These are phyloP conservation scores for Cybosia mesomella DNA, from an alignment of 2,888 invertebrate species.

Conservation along the genomic window DNA sequence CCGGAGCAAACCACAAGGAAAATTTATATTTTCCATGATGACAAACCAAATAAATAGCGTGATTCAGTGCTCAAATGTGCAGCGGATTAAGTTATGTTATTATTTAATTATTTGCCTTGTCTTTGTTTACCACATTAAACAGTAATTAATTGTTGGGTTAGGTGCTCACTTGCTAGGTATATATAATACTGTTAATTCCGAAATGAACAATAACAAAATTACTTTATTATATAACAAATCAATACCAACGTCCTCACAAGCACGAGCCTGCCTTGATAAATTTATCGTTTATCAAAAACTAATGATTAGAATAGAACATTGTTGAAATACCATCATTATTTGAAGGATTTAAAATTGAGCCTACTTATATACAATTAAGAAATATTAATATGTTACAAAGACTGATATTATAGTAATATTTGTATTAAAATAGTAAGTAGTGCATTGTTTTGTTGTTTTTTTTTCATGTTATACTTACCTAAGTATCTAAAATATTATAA, in stretches of 20 bases:
- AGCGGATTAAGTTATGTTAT: background rate
- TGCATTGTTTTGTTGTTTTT: background rate
- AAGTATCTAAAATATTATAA: too few species aligned
- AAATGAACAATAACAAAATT: background rate
- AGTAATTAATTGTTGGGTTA: background rate
- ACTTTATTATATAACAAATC: conserved; percentile 12
- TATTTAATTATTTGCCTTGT: conserved; percentile 1
- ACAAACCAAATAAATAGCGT: conserved; percentile 49
- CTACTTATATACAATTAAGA: background rate
- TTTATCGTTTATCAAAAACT: conserved; percentile 9
- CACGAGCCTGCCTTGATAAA: conserved; percentile 6
- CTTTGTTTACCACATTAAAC: conserved; percentile 5
- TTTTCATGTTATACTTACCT: background rate
- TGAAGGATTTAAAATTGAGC: background rate
- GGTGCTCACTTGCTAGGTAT: background rate
- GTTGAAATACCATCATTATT: background rate
- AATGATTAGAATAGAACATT: conserved; percentile 3
- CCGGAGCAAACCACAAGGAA: conserved; percentile 79
- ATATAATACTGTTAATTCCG: background rate
- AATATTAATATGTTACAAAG: background rate
- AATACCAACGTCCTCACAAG: background rate
- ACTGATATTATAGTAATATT: conserved; percentile 1
- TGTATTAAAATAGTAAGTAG: conserved; percentile 3
- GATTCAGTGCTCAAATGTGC: background rate
- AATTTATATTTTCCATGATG: conserved; percentile 67